phyloP scores from a whole-genome alignment of 2,888 invertebrate species.

The Tuberolachnus salignus region DNA sequence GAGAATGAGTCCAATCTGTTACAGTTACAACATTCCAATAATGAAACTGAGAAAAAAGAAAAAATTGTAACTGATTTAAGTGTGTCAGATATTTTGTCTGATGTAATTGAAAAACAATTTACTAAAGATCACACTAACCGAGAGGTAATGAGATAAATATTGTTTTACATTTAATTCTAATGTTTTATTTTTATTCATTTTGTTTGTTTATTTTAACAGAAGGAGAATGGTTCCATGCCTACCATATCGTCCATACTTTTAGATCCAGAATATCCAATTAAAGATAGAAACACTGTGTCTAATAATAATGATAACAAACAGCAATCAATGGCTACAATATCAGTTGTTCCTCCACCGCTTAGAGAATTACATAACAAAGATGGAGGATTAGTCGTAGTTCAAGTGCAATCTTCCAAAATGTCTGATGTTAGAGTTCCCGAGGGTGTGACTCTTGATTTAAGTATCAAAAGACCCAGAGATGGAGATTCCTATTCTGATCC shows the following conservation, averaged over 20 bases:
- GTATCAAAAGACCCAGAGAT: conserved; percentile 73
- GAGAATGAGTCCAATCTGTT: conserved; percentile 61
- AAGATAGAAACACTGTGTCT: conserved; percentile 39
- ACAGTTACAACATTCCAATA: conserved; percentile 61
- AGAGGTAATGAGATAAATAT: conserved; percentile 18
- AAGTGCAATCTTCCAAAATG: conserved; percentile 62
- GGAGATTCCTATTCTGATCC: conserved; percentile 60
- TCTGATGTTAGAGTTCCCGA: conserved; percentile 52
- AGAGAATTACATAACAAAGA: conserved; percentile 64
- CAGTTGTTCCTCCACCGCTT: conserved; percentile 66
- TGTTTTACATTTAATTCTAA: neutral
- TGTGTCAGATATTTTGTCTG: conserved; percentile 81
- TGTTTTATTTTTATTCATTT: neutral
- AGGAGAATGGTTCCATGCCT: conserved; percentile 60
- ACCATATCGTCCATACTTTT: conserved; percentile 70
- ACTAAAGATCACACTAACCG: conserved; percentile 66
- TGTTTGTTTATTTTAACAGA: conserved; percentile 24
- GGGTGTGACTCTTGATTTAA: conserved; percentile 71
- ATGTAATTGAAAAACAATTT: conserved; percentile 81
- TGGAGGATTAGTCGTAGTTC: conserved; percentile 72
- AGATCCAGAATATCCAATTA: conserved; percentile 53
- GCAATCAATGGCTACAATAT: conserved; percentile 68
- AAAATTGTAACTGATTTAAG: conserved; percentile 64
- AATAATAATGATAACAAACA: conserved; percentile 43
- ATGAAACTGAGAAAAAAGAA: conserved; percentile 44